Base-by-base conservation (phyloP, 2,888 invertebrate genomes). In the Anorthoa munda region DNA sequence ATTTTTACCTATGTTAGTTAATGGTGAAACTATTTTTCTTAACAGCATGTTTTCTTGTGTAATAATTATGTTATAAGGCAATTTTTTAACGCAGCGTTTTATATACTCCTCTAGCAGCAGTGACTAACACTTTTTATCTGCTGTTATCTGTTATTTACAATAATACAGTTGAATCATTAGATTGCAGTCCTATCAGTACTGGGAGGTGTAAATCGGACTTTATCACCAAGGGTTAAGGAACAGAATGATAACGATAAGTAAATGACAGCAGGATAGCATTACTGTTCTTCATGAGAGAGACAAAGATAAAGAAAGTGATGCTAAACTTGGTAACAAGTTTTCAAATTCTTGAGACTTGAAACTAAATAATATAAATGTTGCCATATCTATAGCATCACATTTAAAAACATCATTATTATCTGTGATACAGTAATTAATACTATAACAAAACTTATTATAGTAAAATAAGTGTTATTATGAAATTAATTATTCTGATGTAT, bases 1-100 rank as follows among this genome's bases (percentile, higher is more conserved):
- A 73, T 86, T 86, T 80, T 78, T 84, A 71, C 81, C 73, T 51
- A 82, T 2, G 55, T 69, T 80, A 55, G 60, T 4, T 66, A 87
- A 11, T 23, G 81, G 75, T 39, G 60, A 60, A 73, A 86, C 58
- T 53, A 83, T 65, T 69, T 80, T 87, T 70, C 71, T 90, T 66
- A 88, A 46, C 68, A 90, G 69, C 88, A 88, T 90, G 55, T 56
- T 39, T 31, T 31, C 0, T 46, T 23, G 39, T 17, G 0, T 55
- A 50, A 0, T 50, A 46, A 45, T 50, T 23, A 15, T 9, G n/a
- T 46, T 39, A 46, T 15, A 1, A 23, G 12, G 18, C 46, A 12
- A 46, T 4, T 15, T 15, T 60, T 31, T 45, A 26, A 7, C 21
- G 12, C n/a, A 21, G 58, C 17, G 21, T 45, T 73, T 21, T 56